Percentiles rank a stretch among this genome's conserved stretches.
phyloP scores from a whole-genome alignment of 2,888 invertebrate species.

The Lamellibrachia satsuma region DNA sequence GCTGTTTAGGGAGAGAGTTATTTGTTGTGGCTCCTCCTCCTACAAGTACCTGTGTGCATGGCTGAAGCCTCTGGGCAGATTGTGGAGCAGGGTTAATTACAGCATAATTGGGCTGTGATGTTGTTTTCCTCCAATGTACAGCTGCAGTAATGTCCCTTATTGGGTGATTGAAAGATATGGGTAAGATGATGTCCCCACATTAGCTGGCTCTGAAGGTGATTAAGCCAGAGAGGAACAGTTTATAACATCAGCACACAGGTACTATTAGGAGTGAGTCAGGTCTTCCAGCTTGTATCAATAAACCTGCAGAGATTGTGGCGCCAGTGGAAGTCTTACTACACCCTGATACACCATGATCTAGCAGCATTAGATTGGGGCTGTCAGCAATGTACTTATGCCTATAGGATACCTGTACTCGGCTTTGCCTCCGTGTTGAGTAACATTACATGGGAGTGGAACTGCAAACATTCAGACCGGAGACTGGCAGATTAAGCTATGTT shows the following conservation, averaged over 20 bases:
- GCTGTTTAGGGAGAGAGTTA: not conserved
- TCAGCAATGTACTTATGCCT: not conserved
- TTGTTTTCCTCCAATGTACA: not conserved
- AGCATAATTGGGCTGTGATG: not conserved
- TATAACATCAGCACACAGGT: not conserved
- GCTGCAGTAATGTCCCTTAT: not conserved
- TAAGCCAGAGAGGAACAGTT: slow-evolving; percentile 7
- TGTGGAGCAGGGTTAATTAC: not conserved
- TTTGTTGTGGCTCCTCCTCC: not conserved
- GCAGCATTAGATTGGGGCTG: not conserved
- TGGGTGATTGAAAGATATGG: slow-evolving; percentile 17
- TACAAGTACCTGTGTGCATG: not conserved
- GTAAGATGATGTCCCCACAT: not conserved
- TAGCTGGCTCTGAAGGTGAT: not conserved
- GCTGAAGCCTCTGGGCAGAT: not conserved
- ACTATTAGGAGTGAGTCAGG: not conserved
- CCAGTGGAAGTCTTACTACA: not conserved
- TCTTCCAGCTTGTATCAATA: not conserved
- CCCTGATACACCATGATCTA: not conserved
- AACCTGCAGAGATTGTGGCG: not conserved
- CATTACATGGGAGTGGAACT: not conserved
- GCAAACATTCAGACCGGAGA: not conserved
- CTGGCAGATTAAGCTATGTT: not conserved
- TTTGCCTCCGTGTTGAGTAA: not conserved
- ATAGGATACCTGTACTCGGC: not conserved